Evolutionary conservation across 2,797 vertebrate species (phyloP), one percentile per base, ranked within the genome.

Genomic region (Clamator glandarius): DNA sequence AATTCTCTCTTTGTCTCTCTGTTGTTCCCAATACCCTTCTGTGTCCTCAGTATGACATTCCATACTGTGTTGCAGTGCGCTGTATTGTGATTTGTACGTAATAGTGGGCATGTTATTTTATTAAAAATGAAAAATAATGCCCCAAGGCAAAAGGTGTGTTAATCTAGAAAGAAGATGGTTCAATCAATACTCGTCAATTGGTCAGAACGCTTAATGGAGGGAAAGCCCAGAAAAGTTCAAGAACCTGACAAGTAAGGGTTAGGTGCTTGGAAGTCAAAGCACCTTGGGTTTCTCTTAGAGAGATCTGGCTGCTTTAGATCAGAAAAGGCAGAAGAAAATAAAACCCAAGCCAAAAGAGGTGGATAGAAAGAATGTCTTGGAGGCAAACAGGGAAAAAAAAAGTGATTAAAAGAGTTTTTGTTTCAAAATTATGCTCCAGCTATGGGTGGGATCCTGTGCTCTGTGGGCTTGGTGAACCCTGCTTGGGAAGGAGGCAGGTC

Each of bases 41-140:
- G 0, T 5, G 9, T 12, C 9, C 29, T n/a, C 15, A 8, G 16
- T 2, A 16, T 16, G 84, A 15, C 2, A 6, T 7, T 31, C 25
- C 31, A 11, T 17, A 36, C 7, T 5, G 20, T 2, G n/a, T 23
- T 74, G 15, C 50, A 66, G 51, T 8, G 6, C 7, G 25, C 21
- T 54, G 0, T 48, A 12, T 8, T 31, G 26, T 33, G 36, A 14
- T 36, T 68, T 23, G 18, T n/a, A 17, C 6, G 16, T 17, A 35
- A 62, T 17, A 16, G 10, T 3, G 17, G 10, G 15, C 11, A 23
- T 12, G 7, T 3, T 20, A 8, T 33, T 58, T 70, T 70, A 21
- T 15, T 33, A 44, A 15, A 36, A 33, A 48, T 11, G 20, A 28
- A 18, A 20, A n/a, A 21, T 20, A 21, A 2, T 6, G 10, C 6